These are phyloP conservation scores for Carassius gibelio DNA, from an alignment of 2,113 vertebrate species.

Conservation along the genomic window DNA sequence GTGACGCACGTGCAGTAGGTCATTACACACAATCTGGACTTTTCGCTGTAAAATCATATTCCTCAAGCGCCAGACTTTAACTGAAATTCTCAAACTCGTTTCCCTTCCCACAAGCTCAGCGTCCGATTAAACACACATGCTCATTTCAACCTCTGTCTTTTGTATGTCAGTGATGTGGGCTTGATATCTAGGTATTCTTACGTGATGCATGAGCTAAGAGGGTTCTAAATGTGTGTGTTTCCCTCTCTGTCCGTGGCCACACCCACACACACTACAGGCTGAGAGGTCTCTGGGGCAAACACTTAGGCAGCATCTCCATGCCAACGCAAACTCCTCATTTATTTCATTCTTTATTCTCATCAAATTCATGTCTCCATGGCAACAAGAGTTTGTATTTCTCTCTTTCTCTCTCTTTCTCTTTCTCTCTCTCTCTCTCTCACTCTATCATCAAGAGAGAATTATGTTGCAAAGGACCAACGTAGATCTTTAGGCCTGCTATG, in stretches of 20 bases:
- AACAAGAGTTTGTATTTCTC: conserved; percentile 63
- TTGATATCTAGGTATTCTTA: not conserved
- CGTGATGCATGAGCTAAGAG: conserved; percentile 7
- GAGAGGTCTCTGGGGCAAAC: conserved; percentile 60
- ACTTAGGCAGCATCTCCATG: conserved; percentile 61
- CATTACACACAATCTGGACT: conserved; percentile 14
- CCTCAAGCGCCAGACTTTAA: not conserved
- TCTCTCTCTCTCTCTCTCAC: conserved; percentile 31
- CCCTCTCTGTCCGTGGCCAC: conserved; percentile 32
- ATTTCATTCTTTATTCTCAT: conserved; percentile 61
- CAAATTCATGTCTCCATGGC: conserved; percentile 64
- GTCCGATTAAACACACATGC: not conserved
- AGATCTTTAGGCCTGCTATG: conserved; percentile 33
- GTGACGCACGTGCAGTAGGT: conserved; percentile 32
- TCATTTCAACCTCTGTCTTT: not conserved
- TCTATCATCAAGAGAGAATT: conserved; percentile 33
- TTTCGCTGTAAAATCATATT: not conserved
- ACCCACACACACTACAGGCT: conserved; percentile 45
- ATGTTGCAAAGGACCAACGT: conserved; percentile 47
- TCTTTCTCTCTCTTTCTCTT: conserved; percentile 34
- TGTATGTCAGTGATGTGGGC: conserved; percentile 13
- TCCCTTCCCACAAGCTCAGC: not conserved
- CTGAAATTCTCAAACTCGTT: not conserved
- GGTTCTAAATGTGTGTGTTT: conserved; percentile 20
- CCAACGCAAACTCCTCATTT: conserved; percentile 59